Evolutionary conservation across 2,797 vertebrate species (phyloP).

Genomic region (Chanos chanos): DNA sequence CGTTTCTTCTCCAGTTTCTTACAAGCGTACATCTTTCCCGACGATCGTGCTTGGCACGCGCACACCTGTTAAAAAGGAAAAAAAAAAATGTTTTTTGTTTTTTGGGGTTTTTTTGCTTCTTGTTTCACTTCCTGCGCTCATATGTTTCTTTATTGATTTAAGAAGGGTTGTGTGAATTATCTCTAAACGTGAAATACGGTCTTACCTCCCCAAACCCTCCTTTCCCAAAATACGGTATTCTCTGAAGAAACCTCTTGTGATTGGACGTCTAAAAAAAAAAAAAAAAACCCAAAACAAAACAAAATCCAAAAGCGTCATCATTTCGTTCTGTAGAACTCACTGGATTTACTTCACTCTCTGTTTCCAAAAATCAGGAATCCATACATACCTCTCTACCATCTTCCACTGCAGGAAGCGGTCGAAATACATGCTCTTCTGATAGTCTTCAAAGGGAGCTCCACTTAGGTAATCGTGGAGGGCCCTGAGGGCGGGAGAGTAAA

Average conservation of each 20-base stretch:
- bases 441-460: slow-evolving; percentile 63
- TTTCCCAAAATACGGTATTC: slow-evolving; percentile 85
- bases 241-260: slow-evolving; percentile 75
- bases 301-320: neutral
- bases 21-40: slow-evolving; percentile 86
- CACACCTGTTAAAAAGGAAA: slow-evolving; percentile 68
- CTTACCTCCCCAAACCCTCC: slow-evolving; percentile 84
- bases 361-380: too few species aligned
- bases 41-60: slow-evolving; percentile 77
- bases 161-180: too few species aligned
- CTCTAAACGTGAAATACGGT: neutral
- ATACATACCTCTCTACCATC: slow-evolving; percentile 72
- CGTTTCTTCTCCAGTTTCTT: slow-evolving; percentile 87
- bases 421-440: slow-evolving; percentile 77
- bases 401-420: slow-evolving; percentile 82
- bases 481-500: slow-evolving; percentile 43
- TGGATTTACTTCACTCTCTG: too few species aligned
- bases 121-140: neutral
- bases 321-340: too few species aligned
- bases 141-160: neutral
- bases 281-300: slow-evolving; percentile 5
- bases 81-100: neutral
- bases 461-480: slow-evolving; percentile 63
- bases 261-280: slow-evolving; percentile 59
- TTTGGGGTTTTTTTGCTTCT: neutral